These are phyloP conservation scores for Microcaecilia unicolor DNA, from an alignment of 2,797 vertebrate species.

Conservation along the genomic window DNA sequence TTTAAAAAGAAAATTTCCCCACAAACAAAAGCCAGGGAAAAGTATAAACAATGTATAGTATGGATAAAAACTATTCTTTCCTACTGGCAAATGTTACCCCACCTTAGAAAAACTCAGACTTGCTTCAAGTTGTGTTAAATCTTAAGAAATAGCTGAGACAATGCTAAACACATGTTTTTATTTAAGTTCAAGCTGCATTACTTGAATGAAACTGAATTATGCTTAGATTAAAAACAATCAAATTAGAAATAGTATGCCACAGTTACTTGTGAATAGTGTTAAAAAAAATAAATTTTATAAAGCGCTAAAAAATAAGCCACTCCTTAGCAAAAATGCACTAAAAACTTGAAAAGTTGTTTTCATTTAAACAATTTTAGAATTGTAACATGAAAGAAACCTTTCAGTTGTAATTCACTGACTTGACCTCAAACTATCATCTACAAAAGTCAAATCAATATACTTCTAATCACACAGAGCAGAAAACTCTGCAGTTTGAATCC, in stretches of 20 bases:
- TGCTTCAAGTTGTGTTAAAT: slow-evolving; percentile 44
- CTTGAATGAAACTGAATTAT: slow-evolving; percentile 30
- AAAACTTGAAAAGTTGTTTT: slow-evolving; percentile 44
- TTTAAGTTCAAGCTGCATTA: slow-evolving; percentile 39
- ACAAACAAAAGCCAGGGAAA: slow-evolving; percentile 32
- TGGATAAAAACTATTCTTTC: slow-evolving; percentile 38
- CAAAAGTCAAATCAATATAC: slow-evolving; percentile 31
- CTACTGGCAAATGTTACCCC: slow-evolving; percentile 48
- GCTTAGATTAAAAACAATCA: slow-evolving; percentile 19
- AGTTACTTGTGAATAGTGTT: slow-evolving; percentile 51
- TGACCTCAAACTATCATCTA: slow-evolving; percentile 38
- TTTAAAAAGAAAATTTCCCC: slow-evolving; percentile 38
- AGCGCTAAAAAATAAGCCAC: slow-evolving; percentile 39
- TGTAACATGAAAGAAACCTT: slow-evolving; percentile 36
- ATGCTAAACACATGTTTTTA: too few species aligned
- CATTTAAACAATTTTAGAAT: slow-evolving; percentile 37
- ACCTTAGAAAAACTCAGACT: slow-evolving; percentile 57
- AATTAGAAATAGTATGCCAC: slow-evolving; percentile 33
- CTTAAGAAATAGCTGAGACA: too few species aligned
- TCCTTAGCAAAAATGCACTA: slow-evolving; percentile 42
- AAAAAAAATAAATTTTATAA: slow-evolving; percentile 37
- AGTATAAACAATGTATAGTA: slow-evolving; percentile 20
- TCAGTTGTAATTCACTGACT: slow-evolving; percentile 25
- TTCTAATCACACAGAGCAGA: slow-evolving; percentile 44
- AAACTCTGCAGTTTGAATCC: slow-evolving; percentile 43